Conservation (phyloP, 2,113 vertebrate species). For the Hippocampus comes region DNA sequence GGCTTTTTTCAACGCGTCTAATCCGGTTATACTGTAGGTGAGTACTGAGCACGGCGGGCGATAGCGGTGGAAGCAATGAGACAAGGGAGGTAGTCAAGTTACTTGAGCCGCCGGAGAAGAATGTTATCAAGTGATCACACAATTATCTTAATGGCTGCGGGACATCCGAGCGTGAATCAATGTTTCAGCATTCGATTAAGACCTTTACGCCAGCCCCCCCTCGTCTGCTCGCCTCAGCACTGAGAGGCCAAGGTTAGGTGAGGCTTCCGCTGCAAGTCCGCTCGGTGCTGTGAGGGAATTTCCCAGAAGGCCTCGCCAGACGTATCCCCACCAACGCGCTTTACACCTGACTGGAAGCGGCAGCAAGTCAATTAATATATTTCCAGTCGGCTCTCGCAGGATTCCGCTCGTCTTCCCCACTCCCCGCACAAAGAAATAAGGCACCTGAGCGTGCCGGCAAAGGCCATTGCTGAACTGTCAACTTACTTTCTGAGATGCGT, state of each 20-base stretch:
- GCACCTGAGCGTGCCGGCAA: slow-evolving; percentile 35
- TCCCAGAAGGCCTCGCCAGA: slow-evolving; percentile 34
- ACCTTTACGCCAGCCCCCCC: slow-evolving; percentile 25
- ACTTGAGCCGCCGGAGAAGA: slow-evolving; percentile 57
- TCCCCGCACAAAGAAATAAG: slow-evolving; percentile 47
- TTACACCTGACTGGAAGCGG: slow-evolving; percentile 40
- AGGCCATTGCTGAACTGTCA: slow-evolving; percentile 12
- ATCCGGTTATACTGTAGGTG: slow-evolving; percentile 55
- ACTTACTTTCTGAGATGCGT: slow-evolving; percentile 3
- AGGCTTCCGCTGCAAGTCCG: slow-evolving; percentile 25
- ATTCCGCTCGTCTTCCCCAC: slow-evolving; percentile 24
- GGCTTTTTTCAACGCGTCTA: slow-evolving; percentile 57
- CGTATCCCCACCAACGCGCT: slow-evolving; percentile 33
- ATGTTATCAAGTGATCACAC: slow-evolving; percentile 76
- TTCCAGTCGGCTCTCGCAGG: slow-evolving; percentile 41
- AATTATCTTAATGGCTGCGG: slow-evolving; percentile 75
- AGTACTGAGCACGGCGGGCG: slow-evolving; percentile 34
- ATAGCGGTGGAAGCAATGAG: not conserved
- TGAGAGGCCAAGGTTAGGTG: slow-evolving; percentile 18
- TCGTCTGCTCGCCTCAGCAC: slow-evolving; percentile 29
- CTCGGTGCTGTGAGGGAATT: slow-evolving; percentile 23
- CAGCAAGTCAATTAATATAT: slow-evolving; percentile 57
- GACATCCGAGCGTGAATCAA: slow-evolving; percentile 74
- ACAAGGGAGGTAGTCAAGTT: slow-evolving; percentile 39
- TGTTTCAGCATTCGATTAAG: slow-evolving; percentile 70